These are phyloP conservation scores for Lysandra coridon DNA, from an alignment of 2,888 invertebrate species.

Conservation along the genomic window DNA sequence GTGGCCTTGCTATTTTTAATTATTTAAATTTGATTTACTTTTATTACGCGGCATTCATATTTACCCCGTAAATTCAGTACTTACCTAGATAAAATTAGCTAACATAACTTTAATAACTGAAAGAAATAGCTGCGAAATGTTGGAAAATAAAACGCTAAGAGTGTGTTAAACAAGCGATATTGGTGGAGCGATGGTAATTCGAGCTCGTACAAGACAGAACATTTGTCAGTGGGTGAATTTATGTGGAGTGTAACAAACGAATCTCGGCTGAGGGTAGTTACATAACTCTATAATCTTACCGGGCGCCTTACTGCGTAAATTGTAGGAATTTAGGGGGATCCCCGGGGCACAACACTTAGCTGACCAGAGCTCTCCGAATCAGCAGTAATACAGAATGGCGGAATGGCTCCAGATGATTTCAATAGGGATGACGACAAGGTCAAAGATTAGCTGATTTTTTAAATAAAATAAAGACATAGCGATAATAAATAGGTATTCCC, in stretches of 20 bases:
- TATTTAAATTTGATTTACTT: neutral
- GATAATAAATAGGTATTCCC: no score
- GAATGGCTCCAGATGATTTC: slow-evolving; percentile 40
- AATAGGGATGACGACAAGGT: slow-evolving; percentile 25
- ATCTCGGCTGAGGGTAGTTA: slow-evolving; percentile 65
- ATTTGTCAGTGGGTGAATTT: slow-evolving; percentile 41
- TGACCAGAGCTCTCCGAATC: slow-evolving; percentile 63
- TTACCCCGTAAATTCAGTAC: neutral
- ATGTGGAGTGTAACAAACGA: slow-evolving; percentile 50
- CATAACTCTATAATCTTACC: slow-evolving; percentile 78
- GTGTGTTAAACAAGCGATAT: slow-evolving; percentile 13
- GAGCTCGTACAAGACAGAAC: slow-evolving; percentile 31
- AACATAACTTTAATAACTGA: neutral
- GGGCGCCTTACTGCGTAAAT: slow-evolving; percentile 66
- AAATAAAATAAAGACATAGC: no score
- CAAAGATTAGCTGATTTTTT: no score
- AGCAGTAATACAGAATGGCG: slow-evolving; percentile 51
- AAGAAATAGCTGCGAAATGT: neutral
- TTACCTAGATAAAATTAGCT: neutral
- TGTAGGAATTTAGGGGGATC: slow-evolving; percentile 66
- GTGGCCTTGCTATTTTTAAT: neutral
- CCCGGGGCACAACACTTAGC: slow-evolving; percentile 60
- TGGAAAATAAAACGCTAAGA: neutral
- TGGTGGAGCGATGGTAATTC: neutral
- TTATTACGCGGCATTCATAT: neutral